Base-by-base conservation (phyloP, 2,888 invertebrate species). In the Dione juno region DNA sequence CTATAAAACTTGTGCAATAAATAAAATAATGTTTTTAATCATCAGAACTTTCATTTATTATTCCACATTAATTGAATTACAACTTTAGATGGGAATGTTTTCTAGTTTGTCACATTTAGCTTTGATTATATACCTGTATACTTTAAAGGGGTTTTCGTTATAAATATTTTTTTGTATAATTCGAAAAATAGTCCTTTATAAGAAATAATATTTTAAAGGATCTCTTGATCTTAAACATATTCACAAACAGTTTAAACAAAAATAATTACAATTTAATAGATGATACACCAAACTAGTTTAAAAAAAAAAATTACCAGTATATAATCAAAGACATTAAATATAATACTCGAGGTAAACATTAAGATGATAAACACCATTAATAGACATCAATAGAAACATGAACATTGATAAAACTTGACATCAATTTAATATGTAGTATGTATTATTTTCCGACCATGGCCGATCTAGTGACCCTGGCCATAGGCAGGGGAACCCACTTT, bases 321-420 rank as follows among this genome's bases (percentile, higher is more conserved):
- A 57, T 57, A 57, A 57, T 57, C 54, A 57, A 57, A 37, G 16
- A 37, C 11, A 37, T 57, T 37, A 35, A 16, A 57, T 37, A 50
- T 71, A 74, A 74, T 75, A 75, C 75, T 74, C 68, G n/a, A 73
- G 70, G 75, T 74, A 75, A 73, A 66, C 61, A 65, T 64, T 66
- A 54, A 61, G 59, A 59, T 59, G 41, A 41, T 8, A 57, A 41
- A 28, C 45, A 40, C 59, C 52, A 61, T 61, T 57, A 50, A 43
- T 21, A 14, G 19, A 43, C 43, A 59, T 61, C 43, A 61, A 61
- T 61, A 61, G 35, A 54, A 57, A 57, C 6, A 59, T 68, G 71
- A 65, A 68, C 61, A 66, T 53, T 45, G 41, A 28, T 19, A 59
- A 50, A 45, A 14, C 14, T 28, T 14, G 28, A 53, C 43, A 61